phyloP scores from a whole-genome alignment of 1,140 invertebrate genomes.

The Drosophila parvula region DNA sequence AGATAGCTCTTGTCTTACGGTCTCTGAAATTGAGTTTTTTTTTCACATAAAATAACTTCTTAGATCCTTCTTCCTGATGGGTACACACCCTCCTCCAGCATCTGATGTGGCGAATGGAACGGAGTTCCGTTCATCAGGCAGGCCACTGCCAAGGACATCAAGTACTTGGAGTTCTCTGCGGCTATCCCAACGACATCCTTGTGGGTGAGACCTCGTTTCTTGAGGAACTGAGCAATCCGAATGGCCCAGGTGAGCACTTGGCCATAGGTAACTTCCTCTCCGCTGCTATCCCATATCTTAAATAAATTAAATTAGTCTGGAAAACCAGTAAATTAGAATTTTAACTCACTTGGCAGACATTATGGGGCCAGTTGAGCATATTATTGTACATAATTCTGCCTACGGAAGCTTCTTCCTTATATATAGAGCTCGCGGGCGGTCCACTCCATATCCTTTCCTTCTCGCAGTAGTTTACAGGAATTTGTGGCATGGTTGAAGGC shows the following conservation, averaged over 20 bases:
- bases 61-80: neutral
- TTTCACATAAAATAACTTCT: too few species aligned
- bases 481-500: neutral
- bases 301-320: neutral
- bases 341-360: neutral
- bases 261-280: constrained; percentile 1
- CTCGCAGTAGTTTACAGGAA: neutral
- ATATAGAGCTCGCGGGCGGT: neutral
- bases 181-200: neutral
- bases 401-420: neutral
- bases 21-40: neutral
- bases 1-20: neutral
- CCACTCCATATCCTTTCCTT: neutral
- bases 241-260: constrained; percentile 8
- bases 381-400: neutral
- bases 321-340: neutral
- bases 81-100: neutral
- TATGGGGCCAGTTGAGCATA: neutral
- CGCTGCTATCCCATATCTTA: neutral
- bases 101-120: constrained; percentile 1
- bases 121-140: constrained; percentile 2
- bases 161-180: neutral
- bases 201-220: neutral
- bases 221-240: constrained; percentile 1
- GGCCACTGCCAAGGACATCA: constrained; percentile 10